phyloP scores from a whole-genome alignment of 2,888 invertebrate species.

The Polietes domitor region DNA sequence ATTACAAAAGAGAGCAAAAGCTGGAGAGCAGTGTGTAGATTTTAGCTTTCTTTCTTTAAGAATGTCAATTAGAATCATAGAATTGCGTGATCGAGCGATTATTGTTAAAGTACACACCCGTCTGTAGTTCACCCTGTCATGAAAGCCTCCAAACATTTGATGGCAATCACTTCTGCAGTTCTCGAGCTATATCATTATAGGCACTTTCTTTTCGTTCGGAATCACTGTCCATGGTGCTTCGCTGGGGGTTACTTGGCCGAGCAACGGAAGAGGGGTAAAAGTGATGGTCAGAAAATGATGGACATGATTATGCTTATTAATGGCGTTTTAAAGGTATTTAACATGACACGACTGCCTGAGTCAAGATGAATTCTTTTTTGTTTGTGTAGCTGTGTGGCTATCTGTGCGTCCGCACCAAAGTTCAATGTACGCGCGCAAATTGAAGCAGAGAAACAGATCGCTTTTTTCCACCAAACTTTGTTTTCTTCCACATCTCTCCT shows the following conservation, averaged over 20 bases:
- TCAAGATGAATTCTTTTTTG: constrained; percentile 22
- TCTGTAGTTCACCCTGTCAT: no score
- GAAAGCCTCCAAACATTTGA: no score
- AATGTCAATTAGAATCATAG: no score
- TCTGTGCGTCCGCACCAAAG: constrained; percentile 3
- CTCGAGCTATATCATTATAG: no score
- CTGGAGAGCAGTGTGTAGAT: no score
- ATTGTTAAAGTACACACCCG: no score
- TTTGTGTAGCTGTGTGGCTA: neutral
- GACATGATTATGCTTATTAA: constrained; percentile 59
- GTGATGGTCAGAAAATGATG: constrained; percentile 56
- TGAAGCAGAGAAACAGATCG: neutral
- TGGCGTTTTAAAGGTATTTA: constrained; percentile 57
- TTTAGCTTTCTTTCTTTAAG: no score
- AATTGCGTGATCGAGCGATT: no score
- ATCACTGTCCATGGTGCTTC: neutral
- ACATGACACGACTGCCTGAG: constrained; percentile 49
- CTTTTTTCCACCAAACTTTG: neutral
- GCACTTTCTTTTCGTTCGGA: no score
- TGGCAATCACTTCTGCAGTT: no score
- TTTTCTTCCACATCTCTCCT: neutral
- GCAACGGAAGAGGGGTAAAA: constrained; percentile 19
- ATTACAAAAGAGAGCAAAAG: no score
- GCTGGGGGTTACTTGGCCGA: neutral
- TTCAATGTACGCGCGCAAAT: constrained; percentile 7